Conservation (phyloP, 2,888 invertebrate genomes). For the Eupithecia vulgata region DNA sequence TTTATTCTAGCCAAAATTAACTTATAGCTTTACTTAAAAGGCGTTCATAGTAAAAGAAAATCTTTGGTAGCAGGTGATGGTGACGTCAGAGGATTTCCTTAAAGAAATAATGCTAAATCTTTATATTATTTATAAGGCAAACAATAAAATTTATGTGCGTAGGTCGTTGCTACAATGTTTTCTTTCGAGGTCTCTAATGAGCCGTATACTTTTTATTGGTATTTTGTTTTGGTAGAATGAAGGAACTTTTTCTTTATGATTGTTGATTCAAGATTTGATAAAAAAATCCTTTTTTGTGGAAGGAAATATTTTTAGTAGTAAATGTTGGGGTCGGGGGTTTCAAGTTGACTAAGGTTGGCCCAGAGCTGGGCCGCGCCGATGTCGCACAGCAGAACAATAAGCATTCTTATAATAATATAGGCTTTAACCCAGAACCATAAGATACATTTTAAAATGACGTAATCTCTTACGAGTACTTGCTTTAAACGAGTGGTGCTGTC, state of each 20-base stretch:
- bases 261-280: slow-evolving; percentile 2
- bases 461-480: too few species aligned
- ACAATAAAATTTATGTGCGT: slow-evolving; percentile 17
- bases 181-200: slow-evolving; percentile 16
- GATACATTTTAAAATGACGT: not conserved
- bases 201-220: slow-evolving; percentile 19
- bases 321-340: not conserved
- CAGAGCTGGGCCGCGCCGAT: not conserved
- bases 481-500: not conserved
- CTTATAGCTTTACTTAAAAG: not conserved
- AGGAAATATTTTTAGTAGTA: not conserved
- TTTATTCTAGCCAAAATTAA: too few species aligned
- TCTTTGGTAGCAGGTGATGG: not conserved
- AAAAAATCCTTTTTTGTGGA: not conserved
- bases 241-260: slow-evolving; percentile 7
- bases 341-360: not conserved
- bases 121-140: not conserved
- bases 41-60: not conserved
- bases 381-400: not conserved
- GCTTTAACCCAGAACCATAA: not conserved
- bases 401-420: not conserved
- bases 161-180: slow-evolving; percentile 18
- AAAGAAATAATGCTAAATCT: slow-evolving; percentile 8
- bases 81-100: not conserved
- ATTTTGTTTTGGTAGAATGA: slow-evolving; percentile 11